Evolutionary conservation across 2,888 invertebrate species (phyloP), one percentile per base, ranked within the genome.

Genomic region (Drosophila fulvimacula): DNA sequence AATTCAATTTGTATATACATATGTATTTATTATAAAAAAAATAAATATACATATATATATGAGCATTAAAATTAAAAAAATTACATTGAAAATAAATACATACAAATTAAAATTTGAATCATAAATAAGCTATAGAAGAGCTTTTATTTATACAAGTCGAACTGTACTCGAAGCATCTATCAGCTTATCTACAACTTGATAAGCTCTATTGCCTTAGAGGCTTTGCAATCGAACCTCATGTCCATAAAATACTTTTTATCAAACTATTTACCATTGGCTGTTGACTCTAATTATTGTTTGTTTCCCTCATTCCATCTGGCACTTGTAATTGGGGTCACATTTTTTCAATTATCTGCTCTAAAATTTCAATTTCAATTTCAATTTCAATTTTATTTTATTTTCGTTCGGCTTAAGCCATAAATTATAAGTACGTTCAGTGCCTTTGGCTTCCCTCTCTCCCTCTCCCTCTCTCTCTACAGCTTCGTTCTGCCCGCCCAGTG

Each of bases 241-340:
- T 10, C 27, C 36, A 51, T 51, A 51, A 51, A 51, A 27, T 27
- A 19, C 11, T 27, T 30, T 51, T 59, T 59, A 59, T 59, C 27
- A 39, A 30, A 44, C 13, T 17, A 17, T 44, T 34, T 36, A 32
- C 42, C 7, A 57, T 44, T 5, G 10, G 24, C 32, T n/a, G 48
- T 17, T 48, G 49, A 32, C 32, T 30, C 21, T 21, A 46, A 58
- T 61, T 64, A 34, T 49, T 61, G 27, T 34, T 36, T 32, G 11
- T 27, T 15, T 15, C n/a, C n/a, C 19, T 27, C 21, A 32, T 21
- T n/a, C 24, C 13, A 21, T n/a, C 15, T 15, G 27, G 27, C 48
- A n/a, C 24, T 59, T 51, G 49, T 64, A 59, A 58, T 56, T 27
- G 48, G 6, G 57, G 52, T 70, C 70, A 52, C 52, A 57, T 48